These are phyloP conservation scores for Cheilosia grossa DNA, from an alignment of 2,888 invertebrate genomes.

Conservation along the genomic window DNA sequence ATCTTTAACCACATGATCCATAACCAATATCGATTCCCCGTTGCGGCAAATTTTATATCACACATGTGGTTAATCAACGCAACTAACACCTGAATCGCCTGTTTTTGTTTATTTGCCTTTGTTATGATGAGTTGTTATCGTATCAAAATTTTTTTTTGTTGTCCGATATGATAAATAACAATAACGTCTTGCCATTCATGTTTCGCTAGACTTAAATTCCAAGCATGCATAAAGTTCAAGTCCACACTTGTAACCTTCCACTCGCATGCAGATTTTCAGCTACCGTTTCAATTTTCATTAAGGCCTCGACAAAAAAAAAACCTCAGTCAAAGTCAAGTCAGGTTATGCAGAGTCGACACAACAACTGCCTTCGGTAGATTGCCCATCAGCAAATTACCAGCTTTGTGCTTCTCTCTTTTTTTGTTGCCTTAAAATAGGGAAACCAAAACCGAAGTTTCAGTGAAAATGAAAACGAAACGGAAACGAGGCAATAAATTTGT, in stretches of 20 bases:
- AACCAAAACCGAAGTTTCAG: not conserved
- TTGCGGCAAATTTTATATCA: too few relatives aligned
- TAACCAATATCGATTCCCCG: too few relatives aligned
- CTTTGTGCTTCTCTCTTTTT: not conserved
- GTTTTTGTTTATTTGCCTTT: too few relatives aligned
- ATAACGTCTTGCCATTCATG: too few relatives aligned
- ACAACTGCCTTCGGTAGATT: slow-evolving; percentile 8
- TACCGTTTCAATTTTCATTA: not conserved
- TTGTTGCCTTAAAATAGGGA: not conserved
- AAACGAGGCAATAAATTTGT: slow-evolving; percentile 15
- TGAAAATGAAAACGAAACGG: slow-evolving; percentile 24
- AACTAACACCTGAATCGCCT: too few relatives aligned
- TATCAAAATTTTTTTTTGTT: too few relatives aligned
- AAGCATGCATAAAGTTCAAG: slow-evolving; percentile 2
- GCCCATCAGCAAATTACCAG: not conserved
- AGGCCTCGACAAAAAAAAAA: not conserved
- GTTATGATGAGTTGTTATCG: too few relatives aligned
- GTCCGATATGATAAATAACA: too few relatives aligned
- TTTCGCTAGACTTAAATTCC: not conserved
- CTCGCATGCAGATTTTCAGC: not conserved
- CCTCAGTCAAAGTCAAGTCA: slow-evolving; percentile 2
- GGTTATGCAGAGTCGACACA: slow-evolving; percentile 3
- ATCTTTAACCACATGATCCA: too few relatives aligned
- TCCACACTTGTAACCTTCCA: not conserved
- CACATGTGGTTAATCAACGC: too few relatives aligned